Evolutionary conservation across 2,797 vertebrate species (phyloP), one percentile per base, ranked within the genome.

Genomic region (Kryptopterus vitreolus): DNA sequence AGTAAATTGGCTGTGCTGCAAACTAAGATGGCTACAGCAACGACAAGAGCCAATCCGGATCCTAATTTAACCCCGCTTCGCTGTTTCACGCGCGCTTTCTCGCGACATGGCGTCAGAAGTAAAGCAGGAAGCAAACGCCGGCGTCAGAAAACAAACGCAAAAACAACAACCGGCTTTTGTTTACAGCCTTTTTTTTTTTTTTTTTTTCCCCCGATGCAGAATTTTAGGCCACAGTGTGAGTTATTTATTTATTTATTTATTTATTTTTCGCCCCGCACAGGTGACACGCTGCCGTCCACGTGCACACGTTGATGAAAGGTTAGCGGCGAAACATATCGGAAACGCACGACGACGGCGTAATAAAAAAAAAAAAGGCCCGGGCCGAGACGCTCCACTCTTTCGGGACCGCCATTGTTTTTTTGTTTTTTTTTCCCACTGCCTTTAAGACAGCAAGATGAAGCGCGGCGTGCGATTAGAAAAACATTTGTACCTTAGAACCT

Each of bases 391-490:
- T 90, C 86, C 88, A 89, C 88, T 92, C 89, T 92, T 94, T 91
- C 92, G 93, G 92, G 92, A 94, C 90, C 91, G 87, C 86, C 77
- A 61, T 82, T 26, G 87, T 89, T 92, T 93, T 93, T 94, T 93
- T n/a, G n/a, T n/a, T n/a, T n/a, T n/a, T n/a, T n/a, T n/a, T n/a
- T n/a, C n/a, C n/a, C n/a, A 93, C 91, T 91, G 91, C 92, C 83
- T 90, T 85, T 90, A 90, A 94, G 94, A 95, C 94, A 94, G 93
- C 91, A 94, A 94, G 93, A 95, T 92, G 90, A 93, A 95, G 92
- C 92, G 91, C 90, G 91, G n/a, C 89, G 88, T 93, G 93, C 94
- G 94, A 94, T 95, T 94, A 94, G 91, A 95, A 94, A 94, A 94
- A 94, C 93, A 94, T 94, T 94, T 93, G 90, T 93, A 92, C 91